phyloP scores from a whole-genome alignment of 2,797 vertebrate genomes.

The Sebastes hubbsi region DNA sequence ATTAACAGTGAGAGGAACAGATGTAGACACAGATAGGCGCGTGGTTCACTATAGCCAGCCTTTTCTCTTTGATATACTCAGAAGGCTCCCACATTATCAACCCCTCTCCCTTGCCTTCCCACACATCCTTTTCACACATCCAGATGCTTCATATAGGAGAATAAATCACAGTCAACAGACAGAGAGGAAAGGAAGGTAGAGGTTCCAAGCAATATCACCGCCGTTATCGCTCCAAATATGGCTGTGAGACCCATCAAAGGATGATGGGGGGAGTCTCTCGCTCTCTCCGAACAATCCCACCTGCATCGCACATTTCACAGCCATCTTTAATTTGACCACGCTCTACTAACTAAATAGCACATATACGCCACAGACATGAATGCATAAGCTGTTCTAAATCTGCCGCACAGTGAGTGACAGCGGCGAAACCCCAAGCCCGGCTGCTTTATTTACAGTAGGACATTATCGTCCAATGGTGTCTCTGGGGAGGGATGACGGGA shows the following conservation, averaged over 20 bases:
- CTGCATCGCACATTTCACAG: slow-evolving; percentile 40
- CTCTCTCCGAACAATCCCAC: slow-evolving; percentile 40
- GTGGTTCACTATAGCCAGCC: slow-evolving; percentile 54
- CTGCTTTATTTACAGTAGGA: slow-evolving; percentile 77
- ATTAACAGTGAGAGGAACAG: slow-evolving; percentile 70
- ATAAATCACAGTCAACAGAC: slow-evolving; percentile 51
- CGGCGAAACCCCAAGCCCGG: slow-evolving; percentile 47
- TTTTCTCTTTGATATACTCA: slow-evolving; percentile 62
- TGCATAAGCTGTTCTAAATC: slow-evolving; percentile 49
- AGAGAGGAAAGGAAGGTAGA: slow-evolving; percentile 28
- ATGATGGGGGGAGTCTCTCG: slow-evolving; percentile 23
- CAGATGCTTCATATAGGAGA: slow-evolving; percentile 41
- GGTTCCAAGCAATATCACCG: slow-evolving; percentile 32
- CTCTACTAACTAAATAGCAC: slow-evolving; percentile 57
- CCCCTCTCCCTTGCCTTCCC: slow-evolving; percentile 27
- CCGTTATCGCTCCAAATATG: slow-evolving; percentile 44
- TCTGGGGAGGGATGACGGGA: slow-evolving; percentile 69
- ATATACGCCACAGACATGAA: slow-evolving; percentile 43
- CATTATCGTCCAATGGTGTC: slow-evolving; percentile 69
- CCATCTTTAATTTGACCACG: slow-evolving; percentile 58
- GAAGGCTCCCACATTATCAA: slow-evolving; percentile 44
- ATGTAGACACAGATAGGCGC: slow-evolving; percentile 68
- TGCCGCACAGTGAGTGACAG: slow-evolving; percentile 58
- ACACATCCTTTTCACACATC: slow-evolving; percentile 49
- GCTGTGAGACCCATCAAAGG: slow-evolving; percentile 36